Evolutionary conservation across 1,140 invertebrate species (phyloP).

Genomic region (Steinernema khuongi): DNA sequence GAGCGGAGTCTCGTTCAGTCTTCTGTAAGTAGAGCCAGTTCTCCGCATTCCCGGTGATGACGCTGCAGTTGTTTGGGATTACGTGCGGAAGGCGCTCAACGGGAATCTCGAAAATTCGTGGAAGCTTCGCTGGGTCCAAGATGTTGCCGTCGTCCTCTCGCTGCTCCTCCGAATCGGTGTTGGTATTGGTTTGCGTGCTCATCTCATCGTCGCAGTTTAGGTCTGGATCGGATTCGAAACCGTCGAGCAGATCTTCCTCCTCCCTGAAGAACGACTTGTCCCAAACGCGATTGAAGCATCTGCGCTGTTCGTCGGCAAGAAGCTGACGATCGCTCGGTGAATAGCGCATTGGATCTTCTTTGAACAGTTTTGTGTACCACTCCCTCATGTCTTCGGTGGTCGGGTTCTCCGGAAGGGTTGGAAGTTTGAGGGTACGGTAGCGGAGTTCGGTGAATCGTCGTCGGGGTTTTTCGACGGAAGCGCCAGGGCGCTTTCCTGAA

Average conservation of each 20-base stretch:
- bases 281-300: background rate
- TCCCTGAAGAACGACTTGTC: background rate
- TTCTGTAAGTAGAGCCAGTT: background rate
- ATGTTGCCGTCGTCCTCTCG: too few relatives aligned
- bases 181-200: too few relatives aligned
- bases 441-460: background rate
- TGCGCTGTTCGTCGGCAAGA: background rate
- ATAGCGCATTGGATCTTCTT: background rate
- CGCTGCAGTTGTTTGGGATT: too few relatives aligned
- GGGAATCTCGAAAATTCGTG: too few relatives aligned
- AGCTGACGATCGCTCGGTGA: background rate
- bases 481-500: background rate
- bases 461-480: background rate
- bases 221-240: background rate
- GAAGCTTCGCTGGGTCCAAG: too few relatives aligned
- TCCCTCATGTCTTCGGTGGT: background rate
- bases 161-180: too few relatives aligned
- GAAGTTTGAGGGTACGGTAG: background rate
- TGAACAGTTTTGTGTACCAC: background rate
- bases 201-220: background rate
- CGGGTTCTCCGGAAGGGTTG: background rate
- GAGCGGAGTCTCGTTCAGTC: background rate
- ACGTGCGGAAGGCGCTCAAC: background rate
- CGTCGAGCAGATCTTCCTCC: background rate
- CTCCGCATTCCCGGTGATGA: background rate